These are phyloP conservation scores for Taxidea taxus DNA, from an alignment of 2,113 vertebrate species.

Conservation along the genomic window DNA sequence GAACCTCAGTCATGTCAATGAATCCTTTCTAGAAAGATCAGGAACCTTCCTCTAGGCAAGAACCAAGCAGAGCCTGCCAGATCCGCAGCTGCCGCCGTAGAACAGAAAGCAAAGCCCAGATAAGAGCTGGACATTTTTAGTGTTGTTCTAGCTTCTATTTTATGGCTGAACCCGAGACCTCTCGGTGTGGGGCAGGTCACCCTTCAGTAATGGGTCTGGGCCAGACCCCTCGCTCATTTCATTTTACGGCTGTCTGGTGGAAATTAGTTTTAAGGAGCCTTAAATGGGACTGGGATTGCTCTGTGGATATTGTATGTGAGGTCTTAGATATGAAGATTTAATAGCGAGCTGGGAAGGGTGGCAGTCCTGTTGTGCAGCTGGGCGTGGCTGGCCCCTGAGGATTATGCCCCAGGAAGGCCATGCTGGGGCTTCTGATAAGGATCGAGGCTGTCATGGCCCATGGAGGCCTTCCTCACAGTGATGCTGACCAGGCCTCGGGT, in stretches of 20 bases:
- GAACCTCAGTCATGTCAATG: neutral
- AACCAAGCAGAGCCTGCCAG: fast-evolving
- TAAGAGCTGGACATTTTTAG: conserved; percentile 47
- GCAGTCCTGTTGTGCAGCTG: neutral
- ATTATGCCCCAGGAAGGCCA: conserved; percentile 64
- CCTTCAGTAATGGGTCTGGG: conserved; percentile 62
- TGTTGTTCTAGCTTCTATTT: neutral
- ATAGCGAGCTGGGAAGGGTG: conserved; percentile 45
- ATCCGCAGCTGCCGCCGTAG: fast-evolving
- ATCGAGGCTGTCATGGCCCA: conserved; percentile 80
- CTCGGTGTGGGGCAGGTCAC: conserved; percentile 63
- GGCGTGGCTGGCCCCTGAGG: neutral
- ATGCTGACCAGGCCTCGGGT: conserved; percentile 76
- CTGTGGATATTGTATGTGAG: conserved; percentile 78
- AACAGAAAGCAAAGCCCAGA: neutral
- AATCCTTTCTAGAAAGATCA: neutral
- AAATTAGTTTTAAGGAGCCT: conserved; percentile 80
- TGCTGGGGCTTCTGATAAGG: conserved; percentile 74
- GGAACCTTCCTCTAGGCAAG: neutral
- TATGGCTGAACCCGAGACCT: conserved; percentile 62
- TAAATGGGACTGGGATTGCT: conserved; percentile 78
- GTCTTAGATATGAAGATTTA: conserved; percentile 79
- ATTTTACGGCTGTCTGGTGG: conserved; percentile 81
- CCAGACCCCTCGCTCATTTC: conserved; percentile 75
- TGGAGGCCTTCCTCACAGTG: conserved; percentile 74